Conservation (phyloP, 2,888 invertebrate genomes). For the Scaptomyza flava region DNA sequence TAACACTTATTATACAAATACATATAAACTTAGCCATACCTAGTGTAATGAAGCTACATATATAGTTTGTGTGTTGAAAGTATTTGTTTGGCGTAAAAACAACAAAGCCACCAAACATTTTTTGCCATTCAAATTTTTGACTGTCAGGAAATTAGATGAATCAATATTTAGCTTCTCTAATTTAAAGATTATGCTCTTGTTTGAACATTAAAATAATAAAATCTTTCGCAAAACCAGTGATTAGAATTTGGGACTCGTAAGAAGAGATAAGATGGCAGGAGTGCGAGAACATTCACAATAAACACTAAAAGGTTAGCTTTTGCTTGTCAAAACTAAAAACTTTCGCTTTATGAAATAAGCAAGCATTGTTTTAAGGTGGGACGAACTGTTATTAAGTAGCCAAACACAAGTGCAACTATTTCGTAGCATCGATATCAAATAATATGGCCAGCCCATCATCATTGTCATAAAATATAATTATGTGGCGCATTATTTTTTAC, state of each 20-base stretch:
- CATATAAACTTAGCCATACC: neutral
- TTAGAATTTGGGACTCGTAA: neutral
- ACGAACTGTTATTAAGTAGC: slow-evolving; percentile 29
- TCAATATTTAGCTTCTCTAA: slow-evolving; percentile 16
- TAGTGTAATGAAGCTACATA: neutral
- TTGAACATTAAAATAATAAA: slow-evolving; percentile 54
- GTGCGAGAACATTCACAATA: slow-evolving; percentile 15
- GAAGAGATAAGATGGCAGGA: too few relatives aligned
- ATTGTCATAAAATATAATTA: slow-evolving; percentile 19
- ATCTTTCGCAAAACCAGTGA: slow-evolving; percentile 47
- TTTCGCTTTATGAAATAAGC: slow-evolving; percentile 56
- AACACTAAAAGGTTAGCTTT: slow-evolving; percentile 40
- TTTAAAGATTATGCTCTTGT: slow-evolving; percentile 42
- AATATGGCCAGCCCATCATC: slow-evolving; percentile 4
- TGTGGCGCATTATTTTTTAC: slow-evolving; percentile 49
- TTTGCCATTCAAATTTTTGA: neutral
- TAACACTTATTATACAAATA: too few relatives aligned
- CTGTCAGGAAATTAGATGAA: neutral
- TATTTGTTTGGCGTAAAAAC: too few relatives aligned
- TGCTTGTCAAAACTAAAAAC: slow-evolving; percentile 47
- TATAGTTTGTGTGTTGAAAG: too few relatives aligned
- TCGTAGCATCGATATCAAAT: slow-evolving; percentile 22
- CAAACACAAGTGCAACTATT: slow-evolving; percentile 45
- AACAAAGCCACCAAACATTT: too few relatives aligned
- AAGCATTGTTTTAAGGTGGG: slow-evolving; percentile 3